Percentiles rank a stretch among this genome's conserved stretches.
These are phyloP conservation scores for Chrysaora quinquecirrha DNA, from an alignment of 30 jellyfish, hydroid and myxozoan species.

Conservation along the genomic window DNA sequence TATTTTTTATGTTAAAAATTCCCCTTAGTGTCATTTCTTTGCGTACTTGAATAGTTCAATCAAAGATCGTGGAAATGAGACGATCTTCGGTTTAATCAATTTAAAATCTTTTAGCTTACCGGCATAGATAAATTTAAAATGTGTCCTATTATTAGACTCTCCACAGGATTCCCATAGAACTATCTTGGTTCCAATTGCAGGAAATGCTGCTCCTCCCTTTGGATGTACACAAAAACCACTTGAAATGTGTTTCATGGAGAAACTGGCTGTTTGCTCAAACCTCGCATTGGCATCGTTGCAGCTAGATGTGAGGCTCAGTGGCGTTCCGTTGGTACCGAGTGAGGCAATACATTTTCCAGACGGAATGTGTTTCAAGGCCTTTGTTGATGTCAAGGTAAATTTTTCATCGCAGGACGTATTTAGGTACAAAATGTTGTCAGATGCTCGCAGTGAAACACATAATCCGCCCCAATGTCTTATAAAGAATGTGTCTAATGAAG, in stretches of 20 bases:
- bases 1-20: too few species aligned
- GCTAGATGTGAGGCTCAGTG: background rate
- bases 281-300: background rate
- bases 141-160: too few species aligned
- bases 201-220: too few species aligned
- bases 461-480: constrained; percentile 48
- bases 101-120: too few species aligned
- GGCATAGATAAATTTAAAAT: too few species aligned
- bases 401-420: constrained; percentile 17
- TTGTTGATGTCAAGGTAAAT: constrained; percentile 24
- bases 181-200: too few species aligned
- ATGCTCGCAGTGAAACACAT: constrained; percentile 24
- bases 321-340: constrained; percentile 2
- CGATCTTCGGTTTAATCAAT: too few species aligned
- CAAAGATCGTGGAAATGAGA: too few species aligned
- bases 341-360: constrained; percentile 53
- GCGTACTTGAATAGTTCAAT: too few species aligned
- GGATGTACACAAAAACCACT: constrained; percentile 62
- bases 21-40: too few species aligned
- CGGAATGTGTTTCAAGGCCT: constrained; percentile 22
- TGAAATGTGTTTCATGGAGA: constrained; percentile 45
- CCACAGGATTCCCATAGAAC: too few species aligned
- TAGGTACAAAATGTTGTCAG: constrained; percentile 26
- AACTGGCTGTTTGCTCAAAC: constrained; percentile 35
- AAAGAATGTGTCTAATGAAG: too few species aligned